Evolutionary conservation across 2,113 vertebrate genomes (phyloP).

Genomic region (Amblyopsis rosae): DNA sequence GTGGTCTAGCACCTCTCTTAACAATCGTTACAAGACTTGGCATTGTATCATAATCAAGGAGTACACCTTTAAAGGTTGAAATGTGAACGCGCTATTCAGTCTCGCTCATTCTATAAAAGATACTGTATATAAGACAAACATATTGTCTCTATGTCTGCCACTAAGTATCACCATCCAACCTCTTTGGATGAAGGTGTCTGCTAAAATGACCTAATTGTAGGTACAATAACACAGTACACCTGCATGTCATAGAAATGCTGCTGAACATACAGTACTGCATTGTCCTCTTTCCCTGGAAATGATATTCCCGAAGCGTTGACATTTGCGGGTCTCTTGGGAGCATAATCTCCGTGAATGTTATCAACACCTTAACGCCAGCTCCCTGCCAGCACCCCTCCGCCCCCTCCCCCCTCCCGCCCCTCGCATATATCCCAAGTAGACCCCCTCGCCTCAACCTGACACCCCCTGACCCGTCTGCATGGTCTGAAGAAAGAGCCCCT

Average conservation of each 20-base stretch:
- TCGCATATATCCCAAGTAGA: slow-evolving; percentile 38
- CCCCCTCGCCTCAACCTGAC: slow-evolving; percentile 62
- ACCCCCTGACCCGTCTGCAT: slow-evolving; percentile 66
- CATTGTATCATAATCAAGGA: too few relatives aligned
- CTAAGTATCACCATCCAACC: too few relatives aligned
- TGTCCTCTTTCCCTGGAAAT: slow-evolving; percentile 73
- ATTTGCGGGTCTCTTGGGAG: slow-evolving; percentile 80
- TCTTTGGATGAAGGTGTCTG: neutral
- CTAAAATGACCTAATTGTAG: slow-evolving; percentile 18
- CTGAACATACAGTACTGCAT: slow-evolving; percentile 49
- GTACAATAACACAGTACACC: neutral
- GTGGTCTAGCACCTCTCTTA: too few relatives aligned
- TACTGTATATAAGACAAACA: too few relatives aligned
- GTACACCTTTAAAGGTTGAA: too few relatives aligned
- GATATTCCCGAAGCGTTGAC: slow-evolving; percentile 74
- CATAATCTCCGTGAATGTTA: slow-evolving; percentile 80
- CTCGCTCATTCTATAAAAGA: too few relatives aligned
- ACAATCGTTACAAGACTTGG: too few relatives aligned
- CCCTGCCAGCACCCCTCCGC: neutral
- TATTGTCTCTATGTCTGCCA: too few relatives aligned
- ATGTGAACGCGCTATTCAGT: too few relatives aligned
- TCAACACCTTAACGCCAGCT: slow-evolving; percentile 74
- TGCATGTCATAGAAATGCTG: neutral
- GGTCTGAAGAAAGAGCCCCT: slow-evolving; percentile 65
- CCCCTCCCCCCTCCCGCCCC: slow-evolving; percentile 32